These are phyloP conservation scores for Suricata suricatta DNA, from an alignment of 2,113 vertebrate species.

Conservation along the genomic window DNA sequence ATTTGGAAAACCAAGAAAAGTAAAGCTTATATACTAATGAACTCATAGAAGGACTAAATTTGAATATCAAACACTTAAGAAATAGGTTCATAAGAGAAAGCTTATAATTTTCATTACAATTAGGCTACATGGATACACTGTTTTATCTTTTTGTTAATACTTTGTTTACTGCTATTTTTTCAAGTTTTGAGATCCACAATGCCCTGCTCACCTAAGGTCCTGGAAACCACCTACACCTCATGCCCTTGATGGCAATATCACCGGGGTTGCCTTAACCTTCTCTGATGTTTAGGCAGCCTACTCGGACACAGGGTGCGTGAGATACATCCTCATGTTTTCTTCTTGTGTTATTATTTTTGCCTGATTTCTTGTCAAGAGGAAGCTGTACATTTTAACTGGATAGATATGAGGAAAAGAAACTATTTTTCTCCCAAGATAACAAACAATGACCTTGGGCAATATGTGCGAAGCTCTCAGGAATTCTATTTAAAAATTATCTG, in stretches of 20 bases:
- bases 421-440: conserved; percentile 56
- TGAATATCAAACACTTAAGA: neutral
- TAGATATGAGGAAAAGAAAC: conserved; percentile 48
- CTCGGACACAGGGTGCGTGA: neutral
- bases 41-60: neutral
- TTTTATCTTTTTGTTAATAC: neutral
- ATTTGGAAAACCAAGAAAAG: conserved; percentile 21
- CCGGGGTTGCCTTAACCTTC: neutral
- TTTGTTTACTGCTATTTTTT: neutral
- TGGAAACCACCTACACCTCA: neutral
- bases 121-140: neutral
- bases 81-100: neutral
- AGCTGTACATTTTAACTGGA: conserved; percentile 7
- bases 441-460: conserved; percentile 36
- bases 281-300: neutral
- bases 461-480: conserved; percentile 54
- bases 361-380: conserved; percentile 61
- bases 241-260: neutral
- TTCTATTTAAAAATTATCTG: conserved; percentile 73
- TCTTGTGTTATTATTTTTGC: conserved; percentile 21
- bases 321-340: neutral
- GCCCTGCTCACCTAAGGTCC: neutral
- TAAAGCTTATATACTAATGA: neutral
- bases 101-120: neutral
- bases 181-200: conserved; percentile 14